Conservation (phyloP, 2,888 invertebrate species). For the Teleiodes luculella region DNA sequence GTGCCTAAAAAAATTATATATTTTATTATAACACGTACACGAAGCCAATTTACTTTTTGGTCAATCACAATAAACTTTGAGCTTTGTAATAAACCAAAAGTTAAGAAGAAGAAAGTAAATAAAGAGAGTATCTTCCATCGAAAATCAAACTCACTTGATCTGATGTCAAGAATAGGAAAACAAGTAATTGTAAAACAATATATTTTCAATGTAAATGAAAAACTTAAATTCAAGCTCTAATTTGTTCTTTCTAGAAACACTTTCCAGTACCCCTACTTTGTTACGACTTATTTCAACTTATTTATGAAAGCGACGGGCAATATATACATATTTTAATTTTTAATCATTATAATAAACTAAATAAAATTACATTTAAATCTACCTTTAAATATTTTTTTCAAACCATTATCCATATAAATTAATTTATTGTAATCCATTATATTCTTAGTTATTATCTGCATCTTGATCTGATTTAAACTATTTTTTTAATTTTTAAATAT, state of each 20-base stretch:
- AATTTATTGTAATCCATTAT: conserved; percentile 83
- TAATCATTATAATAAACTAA: conserved; percentile 77
- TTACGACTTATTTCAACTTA: conserved; percentile 88
- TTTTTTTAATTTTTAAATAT: too few relatives aligned
- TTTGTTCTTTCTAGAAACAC: conserved; percentile 82
- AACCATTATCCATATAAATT: conserved; percentile 68
- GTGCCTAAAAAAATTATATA: too few relatives aligned
- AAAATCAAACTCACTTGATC: too few relatives aligned
- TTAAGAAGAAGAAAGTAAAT: too few relatives aligned
- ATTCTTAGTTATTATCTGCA: conserved; percentile 82
- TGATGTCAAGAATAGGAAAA: too few relatives aligned
- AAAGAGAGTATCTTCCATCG: too few relatives aligned
- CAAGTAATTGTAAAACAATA: conserved; percentile 52
- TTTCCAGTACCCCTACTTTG: conserved; percentile 88
- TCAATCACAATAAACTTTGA: too few relatives aligned
- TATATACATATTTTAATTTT: conserved; percentile 85
- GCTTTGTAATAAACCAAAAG: too few relatives aligned
- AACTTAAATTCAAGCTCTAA: conserved; percentile 79
- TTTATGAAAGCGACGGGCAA: conserved; percentile 87
- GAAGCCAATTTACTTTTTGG: too few relatives aligned
- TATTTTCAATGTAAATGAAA: conserved; percentile 83
- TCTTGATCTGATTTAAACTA: conserved; percentile 86
- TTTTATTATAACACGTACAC: too few relatives aligned
- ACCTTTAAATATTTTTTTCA: conserved; percentile 69
- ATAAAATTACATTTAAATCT: conserved; percentile 84